Percentiles rank a stretch among this genome's conserved stretches.
Evolutionary conservation across 2,797 vertebrate genomes (phyloP).

Genomic region (Pagetopsis macropterus): DNA sequence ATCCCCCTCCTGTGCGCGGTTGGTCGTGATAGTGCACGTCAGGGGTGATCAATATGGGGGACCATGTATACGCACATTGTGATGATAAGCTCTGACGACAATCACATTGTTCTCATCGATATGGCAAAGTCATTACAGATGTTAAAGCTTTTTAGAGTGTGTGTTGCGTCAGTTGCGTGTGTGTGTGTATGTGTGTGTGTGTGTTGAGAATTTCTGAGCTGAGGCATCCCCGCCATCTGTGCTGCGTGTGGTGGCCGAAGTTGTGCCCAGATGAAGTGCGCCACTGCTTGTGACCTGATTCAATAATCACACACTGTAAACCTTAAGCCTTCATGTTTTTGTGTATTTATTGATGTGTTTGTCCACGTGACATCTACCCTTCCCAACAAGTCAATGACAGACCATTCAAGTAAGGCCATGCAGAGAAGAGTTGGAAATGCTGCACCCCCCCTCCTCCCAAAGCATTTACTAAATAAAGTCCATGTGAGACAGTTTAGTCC

Average conservation of each 20-base stretch:
- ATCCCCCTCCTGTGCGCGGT: constrained; percentile 52
- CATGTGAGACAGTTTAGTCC: constrained; percentile 15
- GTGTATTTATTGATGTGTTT: constrained; percentile 16
- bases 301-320: constrained; percentile 39
- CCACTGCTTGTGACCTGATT: constrained; percentile 76
- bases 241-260: constrained; percentile 74
- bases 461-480: constrained; percentile 4
- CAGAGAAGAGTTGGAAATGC: constrained; percentile 20
- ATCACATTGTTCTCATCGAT: constrained; percentile 46
- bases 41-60: constrained; percentile 57
- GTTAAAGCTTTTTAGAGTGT: constrained; percentile 29
- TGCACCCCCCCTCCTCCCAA: background rate
- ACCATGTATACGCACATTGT: constrained; percentile 49
- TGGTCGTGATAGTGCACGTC: constrained; percentile 42
- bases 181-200: constrained; percentile 10
- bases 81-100: constrained; percentile 33
- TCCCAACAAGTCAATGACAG: background rate
- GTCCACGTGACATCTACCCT: constrained; percentile 11
- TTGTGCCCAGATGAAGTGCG: constrained; percentile 78
- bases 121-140: constrained; percentile 50
- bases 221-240: constrained; percentile 80
- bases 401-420: background rate
- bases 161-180: constrained; percentile 2
- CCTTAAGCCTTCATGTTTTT: constrained; percentile 12
- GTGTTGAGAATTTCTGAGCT: constrained; percentile 56